These are phyloP conservation scores for Indicator maculatus DNA, from an alignment of 2,113 vertebrate genomes.

Conservation along the genomic window DNA sequence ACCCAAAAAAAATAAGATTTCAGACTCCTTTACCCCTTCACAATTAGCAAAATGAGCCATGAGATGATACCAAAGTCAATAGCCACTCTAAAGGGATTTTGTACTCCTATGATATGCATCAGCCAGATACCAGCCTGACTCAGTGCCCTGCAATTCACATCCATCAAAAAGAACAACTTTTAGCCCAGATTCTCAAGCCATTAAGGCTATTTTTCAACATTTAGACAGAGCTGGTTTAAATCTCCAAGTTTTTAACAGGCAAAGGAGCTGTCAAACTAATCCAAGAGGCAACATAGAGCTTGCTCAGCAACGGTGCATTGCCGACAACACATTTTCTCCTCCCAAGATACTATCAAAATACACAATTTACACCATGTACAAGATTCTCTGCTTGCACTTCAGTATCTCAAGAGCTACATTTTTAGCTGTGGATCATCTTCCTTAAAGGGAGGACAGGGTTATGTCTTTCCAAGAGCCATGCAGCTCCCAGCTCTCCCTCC, in stretches of 20 bases:
- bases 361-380: background rate
- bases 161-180: background rate
- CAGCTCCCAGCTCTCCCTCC: background rate
- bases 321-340: accelerated
- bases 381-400: background rate
- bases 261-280: background rate
- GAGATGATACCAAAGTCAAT: accelerated
- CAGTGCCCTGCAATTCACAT: background rate
- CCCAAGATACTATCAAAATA: background rate
- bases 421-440: background rate
- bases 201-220: background rate
- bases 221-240: background rate
- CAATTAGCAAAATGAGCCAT: accelerated
- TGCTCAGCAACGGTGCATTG: background rate
- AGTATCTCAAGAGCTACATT: background rate
- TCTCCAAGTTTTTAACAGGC: background rate
- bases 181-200: background rate
- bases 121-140: background rate
- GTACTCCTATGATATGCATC: background rate
- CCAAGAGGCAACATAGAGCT: background rate
- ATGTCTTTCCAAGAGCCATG: accelerated
- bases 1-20: background rate
- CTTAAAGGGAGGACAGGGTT: accelerated
- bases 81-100: background rate
- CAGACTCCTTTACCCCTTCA: accelerated